These are phyloP conservation scores for Folsomia manolachei DNA, from an alignment of 2,888 invertebrate species.

Conservation along the genomic window DNA sequence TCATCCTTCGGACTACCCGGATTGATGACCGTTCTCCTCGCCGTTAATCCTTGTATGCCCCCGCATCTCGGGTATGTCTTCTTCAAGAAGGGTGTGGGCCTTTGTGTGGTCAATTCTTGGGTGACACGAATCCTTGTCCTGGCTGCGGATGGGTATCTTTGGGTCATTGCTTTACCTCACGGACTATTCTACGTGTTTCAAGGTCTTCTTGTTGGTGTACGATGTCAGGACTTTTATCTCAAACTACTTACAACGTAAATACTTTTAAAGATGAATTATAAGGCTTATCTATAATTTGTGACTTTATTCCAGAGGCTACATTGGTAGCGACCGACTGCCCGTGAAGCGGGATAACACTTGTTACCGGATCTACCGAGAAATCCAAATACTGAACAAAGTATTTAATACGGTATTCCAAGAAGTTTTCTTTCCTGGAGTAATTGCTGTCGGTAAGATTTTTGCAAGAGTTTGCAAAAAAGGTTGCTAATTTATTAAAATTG, in stretches of 20 bases:
- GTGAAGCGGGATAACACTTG: not conserved
- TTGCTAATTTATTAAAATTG: no score
- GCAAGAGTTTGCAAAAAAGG: no score
- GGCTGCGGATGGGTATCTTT: not conserved
- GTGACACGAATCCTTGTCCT: not conserved
- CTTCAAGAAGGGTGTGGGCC: not conserved
- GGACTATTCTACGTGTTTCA: constrained; percentile 3
- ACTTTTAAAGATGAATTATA: not conserved
- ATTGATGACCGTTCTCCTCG: not conserved
- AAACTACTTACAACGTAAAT: not conserved
- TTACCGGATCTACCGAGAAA: not conserved
- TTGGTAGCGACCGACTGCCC: no score
- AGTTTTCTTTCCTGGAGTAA: not conserved
- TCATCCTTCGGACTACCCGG: not conserved
- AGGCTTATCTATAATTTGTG: no score
- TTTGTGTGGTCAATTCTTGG: not conserved
- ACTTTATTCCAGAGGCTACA: no score
- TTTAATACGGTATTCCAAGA: not conserved
- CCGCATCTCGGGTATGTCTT: not conserved
- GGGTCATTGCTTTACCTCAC: not conserved
- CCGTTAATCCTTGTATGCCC: not conserved
- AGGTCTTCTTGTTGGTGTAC: not conserved
- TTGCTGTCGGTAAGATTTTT: not conserved
- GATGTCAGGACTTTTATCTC: not conserved
- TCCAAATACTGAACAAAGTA: not conserved